Evolutionary conservation across 2,888 invertebrate genomes (phyloP).

Genomic region (Quadriops clusia): DNA sequence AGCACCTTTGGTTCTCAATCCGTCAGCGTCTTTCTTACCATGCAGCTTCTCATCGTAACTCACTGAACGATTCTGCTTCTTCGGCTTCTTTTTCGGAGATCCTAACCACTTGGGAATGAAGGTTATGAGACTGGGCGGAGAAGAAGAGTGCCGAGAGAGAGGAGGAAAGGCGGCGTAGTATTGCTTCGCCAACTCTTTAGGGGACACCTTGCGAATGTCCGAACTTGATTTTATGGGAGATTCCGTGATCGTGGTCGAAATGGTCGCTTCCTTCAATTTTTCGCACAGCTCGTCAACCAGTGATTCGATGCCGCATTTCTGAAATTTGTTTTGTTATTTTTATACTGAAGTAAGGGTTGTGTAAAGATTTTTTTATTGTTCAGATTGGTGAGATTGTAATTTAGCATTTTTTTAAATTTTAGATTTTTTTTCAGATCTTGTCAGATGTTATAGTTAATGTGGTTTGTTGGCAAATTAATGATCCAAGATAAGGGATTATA

Average conservation of each 20-base stretch:
- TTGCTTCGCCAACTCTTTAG: slow-evolving; percentile 56
- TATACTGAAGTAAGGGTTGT: no score
- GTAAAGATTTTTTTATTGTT: no score
- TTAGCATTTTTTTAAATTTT: slow-evolving; percentile 1
- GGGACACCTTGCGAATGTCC: slow-evolving; percentile 31
- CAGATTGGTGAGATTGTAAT: no score
- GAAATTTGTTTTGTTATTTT: no score
- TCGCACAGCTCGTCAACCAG: slow-evolving; percentile 74
- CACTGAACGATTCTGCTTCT: slow-evolving; percentile 19
- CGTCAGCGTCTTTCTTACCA: slow-evolving; percentile 19
- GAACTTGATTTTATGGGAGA: slow-evolving; percentile 7
- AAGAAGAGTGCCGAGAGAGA: slow-evolving; percentile 12
- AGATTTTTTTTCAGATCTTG: no score
- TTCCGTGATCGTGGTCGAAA: slow-evolving; percentile 15
- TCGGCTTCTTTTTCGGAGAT: slow-evolving; percentile 22
- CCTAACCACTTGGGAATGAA: slow-evolving; percentile 30
- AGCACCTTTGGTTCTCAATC: slow-evolving; percentile 19
- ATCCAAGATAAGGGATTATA: no score
- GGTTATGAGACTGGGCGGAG: slow-evolving; percentile 22
- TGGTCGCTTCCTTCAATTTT: slow-evolving; percentile 57
- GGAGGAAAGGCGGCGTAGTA: slow-evolving; percentile 66
- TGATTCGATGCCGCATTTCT: slow-evolving; percentile 70
- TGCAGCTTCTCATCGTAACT: slow-evolving; percentile 22
- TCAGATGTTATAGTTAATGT: no score
- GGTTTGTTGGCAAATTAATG: no score